These are phyloP conservation scores for Aplochiton taeniatus DNA, from an alignment of 2,797 vertebrate genomes.

Conservation along the genomic window DNA sequence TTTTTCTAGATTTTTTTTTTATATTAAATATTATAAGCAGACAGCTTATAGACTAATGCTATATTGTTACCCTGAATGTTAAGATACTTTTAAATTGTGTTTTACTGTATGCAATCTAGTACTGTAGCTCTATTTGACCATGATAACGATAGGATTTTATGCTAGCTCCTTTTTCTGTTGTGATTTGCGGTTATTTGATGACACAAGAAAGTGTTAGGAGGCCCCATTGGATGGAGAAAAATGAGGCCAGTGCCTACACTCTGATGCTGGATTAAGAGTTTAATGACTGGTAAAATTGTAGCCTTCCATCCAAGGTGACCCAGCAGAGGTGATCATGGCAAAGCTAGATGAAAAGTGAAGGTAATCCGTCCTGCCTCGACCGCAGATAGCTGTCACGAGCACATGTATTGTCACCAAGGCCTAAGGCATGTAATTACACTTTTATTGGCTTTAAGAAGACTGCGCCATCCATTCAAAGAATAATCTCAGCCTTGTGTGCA, in stretches of 20 bases:
- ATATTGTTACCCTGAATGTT: too few relatives aligned
- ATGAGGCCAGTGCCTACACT: conserved; percentile 61
- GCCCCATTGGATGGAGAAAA: conserved; percentile 63
- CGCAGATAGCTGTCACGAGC: conserved; percentile 68
- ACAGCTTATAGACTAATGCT: too few relatives aligned
- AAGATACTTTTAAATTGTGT: too few relatives aligned
- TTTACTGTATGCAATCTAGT: too few relatives aligned
- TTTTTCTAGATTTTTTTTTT: conserved; percentile 49
- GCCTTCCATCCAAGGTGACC: conserved; percentile 80
- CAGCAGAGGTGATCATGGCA: conserved; percentile 63
- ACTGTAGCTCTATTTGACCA: conserved; percentile 18
- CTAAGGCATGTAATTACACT: conserved; percentile 77
- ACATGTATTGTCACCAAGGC: conserved; percentile 67
- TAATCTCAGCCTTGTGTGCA: conserved; percentile 62
- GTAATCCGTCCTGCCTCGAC: conserved; percentile 76
- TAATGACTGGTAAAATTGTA: conserved; percentile 84
- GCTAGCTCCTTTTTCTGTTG: conserved; percentile 31
- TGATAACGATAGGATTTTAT: conserved; percentile 32
- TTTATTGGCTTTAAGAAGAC: conserved; percentile 77
- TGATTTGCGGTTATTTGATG: conserved; percentile 39
- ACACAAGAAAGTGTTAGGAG: conserved; percentile 54
- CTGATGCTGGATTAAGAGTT: conserved; percentile 75
- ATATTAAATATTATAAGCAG: conserved; percentile 34
- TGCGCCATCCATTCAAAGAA: conserved; percentile 75
- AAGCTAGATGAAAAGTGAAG: conserved; percentile 68